A percentile compares a stretch with the other conserved stretches of the same genome.
Conservation (phyloP, 2,888 invertebrate genomes). For the Drosophila vallismaia region DNA sequence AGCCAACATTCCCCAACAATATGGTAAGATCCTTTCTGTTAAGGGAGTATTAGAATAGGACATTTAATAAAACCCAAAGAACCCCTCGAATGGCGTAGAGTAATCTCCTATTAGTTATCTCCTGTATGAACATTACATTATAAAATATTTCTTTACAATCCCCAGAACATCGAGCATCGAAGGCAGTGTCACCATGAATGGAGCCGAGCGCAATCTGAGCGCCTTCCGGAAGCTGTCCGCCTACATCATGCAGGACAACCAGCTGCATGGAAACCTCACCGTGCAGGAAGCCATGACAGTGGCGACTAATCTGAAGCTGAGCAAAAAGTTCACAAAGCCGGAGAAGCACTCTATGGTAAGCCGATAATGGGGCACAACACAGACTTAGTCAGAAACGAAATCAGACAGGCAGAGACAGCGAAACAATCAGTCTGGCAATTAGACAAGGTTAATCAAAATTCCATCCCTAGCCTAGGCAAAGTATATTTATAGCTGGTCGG, state of each 20-base stretch:
- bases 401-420: not conserved
- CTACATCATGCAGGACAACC: conserved; percentile 98
- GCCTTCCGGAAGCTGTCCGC: conserved; percentile 96
- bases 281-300: conserved; percentile 98
- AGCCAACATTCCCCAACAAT: not conserved
- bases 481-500: conserved; percentile 5
- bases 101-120: too few species aligned
- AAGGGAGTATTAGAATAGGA: too few species aligned
- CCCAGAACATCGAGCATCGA: conserved; percentile 90
- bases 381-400: not conserved
- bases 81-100: too few species aligned
- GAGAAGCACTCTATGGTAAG: conserved; percentile 94
- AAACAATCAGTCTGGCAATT: conserved; percentile 15
- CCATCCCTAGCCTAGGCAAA: not conserved
- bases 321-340: conserved; percentile 87
- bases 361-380: not conserved
- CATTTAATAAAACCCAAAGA: too few species aligned
- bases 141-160: not conserved
- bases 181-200: conserved; percentile 94
- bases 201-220: conserved; percentile 91
- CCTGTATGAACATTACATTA: too few species aligned
- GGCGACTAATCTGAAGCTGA: conserved; percentile 94
- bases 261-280: conserved; percentile 94
- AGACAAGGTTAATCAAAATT: conserved; percentile 25
- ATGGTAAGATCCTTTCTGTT: conserved; percentile 7